These are phyloP conservation scores for Morpho deidamia DNA, from an alignment of 2,888 invertebrate species.

Conservation along the genomic window DNA sequence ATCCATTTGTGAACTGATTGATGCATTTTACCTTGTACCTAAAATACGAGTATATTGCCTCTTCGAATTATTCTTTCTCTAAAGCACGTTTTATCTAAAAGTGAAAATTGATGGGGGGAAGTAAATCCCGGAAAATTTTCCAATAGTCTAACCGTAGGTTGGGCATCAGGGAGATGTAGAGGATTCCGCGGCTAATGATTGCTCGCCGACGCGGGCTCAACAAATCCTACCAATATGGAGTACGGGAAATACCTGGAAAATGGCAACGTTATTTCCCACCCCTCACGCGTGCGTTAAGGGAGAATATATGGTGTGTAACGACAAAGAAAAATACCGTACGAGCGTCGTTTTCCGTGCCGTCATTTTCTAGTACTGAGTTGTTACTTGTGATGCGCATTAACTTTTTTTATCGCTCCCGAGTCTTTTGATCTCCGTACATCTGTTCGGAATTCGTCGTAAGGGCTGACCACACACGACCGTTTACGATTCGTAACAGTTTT, in stretches of 20 bases:
- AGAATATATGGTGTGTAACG: constrained; percentile 40
- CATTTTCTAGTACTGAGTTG: constrained; percentile 56
- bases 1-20: no score
- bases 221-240: constrained; percentile 74
- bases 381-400: constrained; percentile 67
- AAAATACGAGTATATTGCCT: no score
- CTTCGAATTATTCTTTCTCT: no score
- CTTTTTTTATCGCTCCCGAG: constrained; percentile 63
- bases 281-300: constrained; percentile 29
- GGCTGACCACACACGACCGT: constrained; percentile 76
- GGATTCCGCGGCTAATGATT: constrained; percentile 69
- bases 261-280: constrained; percentile 52
- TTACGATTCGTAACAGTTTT: constrained; percentile 73
- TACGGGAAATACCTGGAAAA: constrained; percentile 73
- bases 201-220: constrained; percentile 37
- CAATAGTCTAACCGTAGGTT: constrained; percentile 55
- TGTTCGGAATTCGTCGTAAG: constrained; percentile 76
- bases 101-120: constrained; percentile 24
- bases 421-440: constrained; percentile 74
- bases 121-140: constrained; percentile 60
- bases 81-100: background rate
- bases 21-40: no score
- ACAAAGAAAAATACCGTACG: constrained; percentile 31
- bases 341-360: constrained; percentile 18
- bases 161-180: constrained; percentile 49